These are phyloP conservation scores for Polyergus mexicanus DNA, from an alignment of 1,140 invertebrate species.

Conservation along the genomic window DNA sequence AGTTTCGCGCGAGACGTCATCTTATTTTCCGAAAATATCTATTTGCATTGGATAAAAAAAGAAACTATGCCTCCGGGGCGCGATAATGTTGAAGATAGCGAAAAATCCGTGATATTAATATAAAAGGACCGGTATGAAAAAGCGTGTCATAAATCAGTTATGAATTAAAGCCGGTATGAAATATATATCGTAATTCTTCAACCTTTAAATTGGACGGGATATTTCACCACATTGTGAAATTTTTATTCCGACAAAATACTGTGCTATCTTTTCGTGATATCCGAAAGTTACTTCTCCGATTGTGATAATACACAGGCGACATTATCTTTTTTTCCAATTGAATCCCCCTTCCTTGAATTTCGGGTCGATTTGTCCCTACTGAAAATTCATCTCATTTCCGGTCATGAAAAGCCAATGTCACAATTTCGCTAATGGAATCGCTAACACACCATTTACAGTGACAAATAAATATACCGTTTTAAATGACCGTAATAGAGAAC, in stretches of 20 bases:
- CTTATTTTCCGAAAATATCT: constrained; percentile 52
- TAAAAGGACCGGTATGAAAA: not conserved
- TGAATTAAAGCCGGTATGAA: constrained; percentile 14
- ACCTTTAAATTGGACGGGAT: constrained; percentile 9
- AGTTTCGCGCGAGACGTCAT: constrained; percentile 22
- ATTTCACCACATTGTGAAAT: not conserved
- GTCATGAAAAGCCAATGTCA: constrained; percentile 47
- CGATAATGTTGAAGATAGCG: not conserved
- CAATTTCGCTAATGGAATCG: constrained; percentile 60
- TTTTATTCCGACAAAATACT: constrained; percentile 15
- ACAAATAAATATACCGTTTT: constrained; percentile 52
- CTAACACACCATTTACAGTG: constrained; percentile 40
- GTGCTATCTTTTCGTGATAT: constrained; percentile 17
- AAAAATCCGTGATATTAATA: constrained; percentile 18
- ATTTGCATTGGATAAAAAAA: constrained; percentile 1
- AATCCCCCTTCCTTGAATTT: not conserved
- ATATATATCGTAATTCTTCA: constrained; percentile 12
- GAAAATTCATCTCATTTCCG: constrained; percentile 41
- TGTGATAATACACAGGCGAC: constrained; percentile 3
- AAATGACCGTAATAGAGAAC: constrained; percentile 44
- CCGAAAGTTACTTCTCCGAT: not conserved
- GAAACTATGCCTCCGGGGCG: constrained; percentile 13
- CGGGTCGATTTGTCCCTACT: constrained; percentile 19
- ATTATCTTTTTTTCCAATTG: constrained; percentile 5
- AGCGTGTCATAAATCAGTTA: not conserved